These are phyloP conservation scores for Trachelus stipa DNA, from an alignment of 2,888 invertebrate genomes.

Conservation along the genomic window DNA sequence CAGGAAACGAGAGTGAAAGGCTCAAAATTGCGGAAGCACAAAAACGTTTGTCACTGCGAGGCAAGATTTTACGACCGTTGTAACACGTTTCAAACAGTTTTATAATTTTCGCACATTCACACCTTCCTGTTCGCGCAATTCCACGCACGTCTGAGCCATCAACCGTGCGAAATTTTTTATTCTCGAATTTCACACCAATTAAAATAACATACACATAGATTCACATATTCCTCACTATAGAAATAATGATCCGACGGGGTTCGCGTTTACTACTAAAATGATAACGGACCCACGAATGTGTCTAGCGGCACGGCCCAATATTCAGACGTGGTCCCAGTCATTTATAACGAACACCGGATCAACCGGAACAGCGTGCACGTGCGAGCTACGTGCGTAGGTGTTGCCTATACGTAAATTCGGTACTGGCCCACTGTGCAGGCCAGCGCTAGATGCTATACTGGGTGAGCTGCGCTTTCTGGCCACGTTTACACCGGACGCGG, in stretches of 20 bases:
- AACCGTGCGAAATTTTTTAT: neutral
- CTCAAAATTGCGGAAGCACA: neutral
- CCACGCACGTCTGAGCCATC: neutral
- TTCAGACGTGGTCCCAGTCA: neutral
- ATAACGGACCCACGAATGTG: neutral
- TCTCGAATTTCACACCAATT: neutral
- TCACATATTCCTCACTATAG: neutral
- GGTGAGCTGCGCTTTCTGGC: neutral
- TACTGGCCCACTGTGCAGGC: neutral
- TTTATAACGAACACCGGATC: neutral
- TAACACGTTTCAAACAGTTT: neutral
- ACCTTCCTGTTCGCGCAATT: neutral
- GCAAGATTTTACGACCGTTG: neutral
- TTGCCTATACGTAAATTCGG: neutral
- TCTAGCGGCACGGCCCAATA: neutral
- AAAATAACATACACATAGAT: neutral
- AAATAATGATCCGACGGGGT: neutral
- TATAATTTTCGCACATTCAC: neutral
- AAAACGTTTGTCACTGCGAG: neutral
- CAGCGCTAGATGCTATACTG: neutral
- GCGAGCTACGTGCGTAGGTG: neutral
- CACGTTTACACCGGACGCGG: neutral
- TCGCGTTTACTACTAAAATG: neutral
- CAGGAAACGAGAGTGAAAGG: neutral
- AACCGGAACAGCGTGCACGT: neutral